Evolutionary conservation across 2,888 invertebrate genomes (phyloP).

Genomic region (Rhagium mordax): DNA sequence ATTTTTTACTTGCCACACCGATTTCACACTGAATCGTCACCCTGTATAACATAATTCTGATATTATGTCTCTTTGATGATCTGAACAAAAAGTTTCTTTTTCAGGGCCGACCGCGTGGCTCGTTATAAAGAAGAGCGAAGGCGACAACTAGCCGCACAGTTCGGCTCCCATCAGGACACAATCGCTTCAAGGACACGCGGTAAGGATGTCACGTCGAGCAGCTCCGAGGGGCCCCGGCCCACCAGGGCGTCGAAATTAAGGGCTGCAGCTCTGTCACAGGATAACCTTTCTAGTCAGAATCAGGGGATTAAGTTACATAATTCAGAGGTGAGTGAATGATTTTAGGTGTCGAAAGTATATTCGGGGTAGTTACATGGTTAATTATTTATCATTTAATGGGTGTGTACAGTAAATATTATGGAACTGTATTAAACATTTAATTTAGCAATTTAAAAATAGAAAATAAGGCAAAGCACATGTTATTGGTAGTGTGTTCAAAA

Average conservation of each 20-base stretch:
- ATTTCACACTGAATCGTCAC: no score
- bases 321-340: slow-evolving; percentile 53
- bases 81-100: slow-evolving; percentile 17
- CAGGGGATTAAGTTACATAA: slow-evolving; percentile 50
- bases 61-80: no score
- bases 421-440: no score
- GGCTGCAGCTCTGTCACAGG: slow-evolving; percentile 70
- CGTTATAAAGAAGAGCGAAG: slow-evolving; percentile 83
- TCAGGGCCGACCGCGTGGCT: slow-evolving; percentile 76
- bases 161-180: slow-evolving; percentile 44
- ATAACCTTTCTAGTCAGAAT: slow-evolving; percentile 53
- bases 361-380: not conserved
- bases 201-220: slow-evolving; percentile 58
- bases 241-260: slow-evolving; percentile 82
- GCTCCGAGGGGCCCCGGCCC: slow-evolving; percentile 74
- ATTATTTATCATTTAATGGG: no score
- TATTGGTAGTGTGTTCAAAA: no score
- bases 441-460: no score
- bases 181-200: slow-evolving; percentile 30
- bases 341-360: not conserved
- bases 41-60: no score
- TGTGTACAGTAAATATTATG: no score
- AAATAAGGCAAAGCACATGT: no score
- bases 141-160: slow-evolving; percentile 78
- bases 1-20: no score